Conservation (phyloP, 2,888 invertebrate genomes). For the Hemithea aestivaria region DNA sequence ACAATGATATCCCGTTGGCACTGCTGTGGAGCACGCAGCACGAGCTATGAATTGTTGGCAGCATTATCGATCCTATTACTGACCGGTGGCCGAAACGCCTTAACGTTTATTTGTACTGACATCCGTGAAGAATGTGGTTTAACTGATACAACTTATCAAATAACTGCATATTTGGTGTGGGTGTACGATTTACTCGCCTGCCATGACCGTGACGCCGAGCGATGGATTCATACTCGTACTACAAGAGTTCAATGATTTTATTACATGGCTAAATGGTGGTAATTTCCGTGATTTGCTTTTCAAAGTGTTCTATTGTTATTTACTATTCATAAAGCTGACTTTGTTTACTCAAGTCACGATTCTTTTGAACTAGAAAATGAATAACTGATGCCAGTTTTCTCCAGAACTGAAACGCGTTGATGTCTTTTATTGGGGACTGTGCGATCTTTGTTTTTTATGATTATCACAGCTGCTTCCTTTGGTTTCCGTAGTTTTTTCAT, state of each 20-base stretch:
- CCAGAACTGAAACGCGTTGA: conserved; percentile 24
- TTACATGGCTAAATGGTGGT: conserved; percentile 27
- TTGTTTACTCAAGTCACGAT: conserved; percentile 19
- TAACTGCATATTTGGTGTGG: conserved; percentile 10
- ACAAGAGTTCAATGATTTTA: conserved; percentile 40
- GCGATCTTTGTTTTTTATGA: no score
- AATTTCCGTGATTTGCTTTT: conserved; percentile 28
- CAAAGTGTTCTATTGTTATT: conserved; percentile 28
- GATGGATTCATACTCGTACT: conserved; percentile 28
- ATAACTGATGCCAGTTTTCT: conserved; percentile 20
- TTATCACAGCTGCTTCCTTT: no score
- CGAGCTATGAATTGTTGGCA: conserved; percentile 15
- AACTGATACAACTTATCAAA: not conserved
- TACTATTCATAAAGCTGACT: conserved; percentile 7
- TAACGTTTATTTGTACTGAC: not conserved
- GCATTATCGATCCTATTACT: conserved; percentile 8
- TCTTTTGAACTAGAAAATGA: conserved; percentile 16
- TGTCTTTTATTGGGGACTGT: conserved; percentile 21
- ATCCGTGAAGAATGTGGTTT: not conserved
- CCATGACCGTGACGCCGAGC: conserved; percentile 39
- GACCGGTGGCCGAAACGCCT: conserved; percentile 3
- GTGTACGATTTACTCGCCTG: conserved; percentile 33
- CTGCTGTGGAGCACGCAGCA: conserved; percentile 9
- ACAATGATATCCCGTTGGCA: conserved; percentile 12
- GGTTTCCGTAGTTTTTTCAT: no score